Evolutionary conservation across 37 sponge, comb jelly and placozoan species (phyloP).

Genomic region (Hexactinellida sp.): DNA sequence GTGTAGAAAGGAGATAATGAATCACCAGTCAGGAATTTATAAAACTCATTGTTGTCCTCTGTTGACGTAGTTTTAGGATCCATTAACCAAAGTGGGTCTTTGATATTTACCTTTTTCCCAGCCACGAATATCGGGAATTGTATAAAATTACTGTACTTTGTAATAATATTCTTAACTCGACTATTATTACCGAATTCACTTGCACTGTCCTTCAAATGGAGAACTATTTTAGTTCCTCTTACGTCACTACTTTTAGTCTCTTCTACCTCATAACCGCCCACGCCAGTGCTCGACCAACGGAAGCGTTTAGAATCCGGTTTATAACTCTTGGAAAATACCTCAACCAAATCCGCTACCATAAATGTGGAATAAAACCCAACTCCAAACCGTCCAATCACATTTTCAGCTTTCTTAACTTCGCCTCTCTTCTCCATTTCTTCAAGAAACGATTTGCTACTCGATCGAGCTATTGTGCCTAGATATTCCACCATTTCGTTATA

Average conservation of each 20-base stretch:
- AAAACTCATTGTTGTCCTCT: slow-evolving; percentile 28
- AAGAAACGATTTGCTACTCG: slow-evolving; percentile 30
- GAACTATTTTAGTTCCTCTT: slow-evolving; percentile 35
- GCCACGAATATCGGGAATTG: slow-evolving; percentile 35
- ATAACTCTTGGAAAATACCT: slow-evolving; percentile 17
- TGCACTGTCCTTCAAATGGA: slow-evolving; percentile 38
- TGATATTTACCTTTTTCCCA: slow-evolving; percentile 31
- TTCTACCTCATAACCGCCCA: background rate
- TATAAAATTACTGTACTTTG: slow-evolving; percentile 47
- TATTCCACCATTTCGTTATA: slow-evolving; percentile 38
- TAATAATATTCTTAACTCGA: slow-evolving; percentile 25
- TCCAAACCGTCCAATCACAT: slow-evolving; percentile 46
- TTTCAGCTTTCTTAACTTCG: background rate
- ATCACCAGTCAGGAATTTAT: slow-evolving; percentile 26
- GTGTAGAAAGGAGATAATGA: slow-evolving; percentile 32
- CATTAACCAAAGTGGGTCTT: slow-evolving; percentile 32
- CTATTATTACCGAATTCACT: slow-evolving; percentile 22
- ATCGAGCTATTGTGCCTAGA: slow-evolving; percentile 42
- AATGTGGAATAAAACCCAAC: slow-evolving; percentile 49
- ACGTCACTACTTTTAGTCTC: slow-evolving; percentile 8
- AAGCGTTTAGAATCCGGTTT: slow-evolving; percentile 22
- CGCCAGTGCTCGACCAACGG: slow-evolving; percentile 24
- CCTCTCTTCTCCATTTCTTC: slow-evolving; percentile 9
- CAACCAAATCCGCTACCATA: slow-evolving; percentile 37
- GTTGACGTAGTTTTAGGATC: slow-evolving; percentile 22